A percentile compares a stretch with the other conserved stretches of the same genome.
Conservation (phyloP, 1,140 invertebrate genomes). For the Leptestheria dahalacensis region DNA sequence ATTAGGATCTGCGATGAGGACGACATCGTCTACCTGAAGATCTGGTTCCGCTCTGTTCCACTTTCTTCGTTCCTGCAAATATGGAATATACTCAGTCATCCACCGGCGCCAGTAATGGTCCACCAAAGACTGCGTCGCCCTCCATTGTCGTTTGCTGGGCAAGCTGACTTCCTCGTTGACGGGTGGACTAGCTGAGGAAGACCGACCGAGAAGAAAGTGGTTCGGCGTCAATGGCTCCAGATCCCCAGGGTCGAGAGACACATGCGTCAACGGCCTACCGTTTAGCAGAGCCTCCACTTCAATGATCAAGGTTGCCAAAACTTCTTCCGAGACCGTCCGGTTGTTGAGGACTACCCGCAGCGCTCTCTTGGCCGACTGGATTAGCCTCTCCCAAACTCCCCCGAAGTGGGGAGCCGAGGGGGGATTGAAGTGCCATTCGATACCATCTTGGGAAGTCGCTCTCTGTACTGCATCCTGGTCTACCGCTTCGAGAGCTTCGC, state of each 20-base stretch:
- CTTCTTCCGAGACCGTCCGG: constrained; percentile 9
- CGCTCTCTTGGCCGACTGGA: constrained; percentile 14
- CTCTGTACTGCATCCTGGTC: background rate
- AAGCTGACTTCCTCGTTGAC: background rate
- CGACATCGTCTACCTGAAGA: constrained; percentile 7
- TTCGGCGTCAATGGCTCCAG: constrained; percentile 7
- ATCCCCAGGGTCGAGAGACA: constrained; percentile 1
- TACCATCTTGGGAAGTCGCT: constrained; percentile 13
- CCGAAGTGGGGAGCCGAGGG: constrained; percentile 11
- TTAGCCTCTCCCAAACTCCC: constrained; percentile 16
- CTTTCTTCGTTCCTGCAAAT: constrained; percentile 5
- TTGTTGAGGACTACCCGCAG: constrained; percentile 13
- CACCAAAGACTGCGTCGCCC: constrained; percentile 1
- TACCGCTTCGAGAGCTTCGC: background rate
- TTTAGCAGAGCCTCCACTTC: constrained; percentile 8
- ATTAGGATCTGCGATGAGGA: constrained; percentile 8
- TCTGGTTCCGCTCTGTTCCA: constrained; percentile 1
- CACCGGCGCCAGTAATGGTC: constrained; percentile 15
- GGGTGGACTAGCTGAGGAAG: constrained; percentile 4
- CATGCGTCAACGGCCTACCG: constrained; percentile 6
- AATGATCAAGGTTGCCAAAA: constrained; percentile 12
- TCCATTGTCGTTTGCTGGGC: constrained; percentile 6
- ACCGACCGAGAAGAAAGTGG: too few species aligned
- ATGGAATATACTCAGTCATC: constrained; percentile 15
- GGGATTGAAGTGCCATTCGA: constrained; percentile 21